These are phyloP conservation scores for Thelaira solivaga DNA, from an alignment of 2,888 invertebrate species.

Conservation along the genomic window DNA sequence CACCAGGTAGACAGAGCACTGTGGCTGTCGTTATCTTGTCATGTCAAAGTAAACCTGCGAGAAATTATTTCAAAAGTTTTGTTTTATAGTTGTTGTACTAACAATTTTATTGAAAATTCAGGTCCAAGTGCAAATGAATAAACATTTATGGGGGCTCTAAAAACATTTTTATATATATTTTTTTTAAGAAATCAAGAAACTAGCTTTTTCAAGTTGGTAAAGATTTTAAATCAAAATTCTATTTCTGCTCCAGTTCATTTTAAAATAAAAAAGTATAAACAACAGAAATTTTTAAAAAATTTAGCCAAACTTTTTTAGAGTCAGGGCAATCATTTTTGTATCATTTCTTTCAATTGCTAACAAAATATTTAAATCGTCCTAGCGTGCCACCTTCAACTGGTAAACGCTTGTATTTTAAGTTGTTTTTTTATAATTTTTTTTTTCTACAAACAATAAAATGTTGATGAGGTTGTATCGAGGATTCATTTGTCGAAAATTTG, in stretches of 20 bases:
- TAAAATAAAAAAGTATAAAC: no score
- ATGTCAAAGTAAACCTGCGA: slow-evolving; percentile 74
- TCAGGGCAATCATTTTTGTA: no score
- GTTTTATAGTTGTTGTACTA: slow-evolving; percentile 43
- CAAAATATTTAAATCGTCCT: no score
- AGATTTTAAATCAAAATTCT: no score
- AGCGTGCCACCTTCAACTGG: slow-evolving; percentile 17
- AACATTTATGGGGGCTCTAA: no score
- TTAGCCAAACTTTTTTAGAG: no score
- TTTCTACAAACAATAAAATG: slow-evolving; percentile 46
- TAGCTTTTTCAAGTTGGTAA: no score
- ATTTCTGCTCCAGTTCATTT: no score
- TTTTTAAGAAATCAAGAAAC: no score
- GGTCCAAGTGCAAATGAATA: slow-evolving; percentile 38
- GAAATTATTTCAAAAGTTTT: slow-evolving; percentile 69
- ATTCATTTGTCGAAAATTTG: slow-evolving; percentile 63
- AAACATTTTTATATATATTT: no score
- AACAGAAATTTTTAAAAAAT: no score
- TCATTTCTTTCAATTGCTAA: no score
- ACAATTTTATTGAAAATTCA: slow-evolving; percentile 6
- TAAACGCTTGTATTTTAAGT: slow-evolving; percentile 14
- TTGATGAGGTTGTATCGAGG: slow-evolving; percentile 53
- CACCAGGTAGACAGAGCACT: slow-evolving; percentile 42
- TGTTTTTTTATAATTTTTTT: slow-evolving; percentile 14
- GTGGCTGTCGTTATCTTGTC: slow-evolving; percentile 75